Conservation (phyloP, 2,113 vertebrate species). For the Hippocampus barbouri region DNA sequence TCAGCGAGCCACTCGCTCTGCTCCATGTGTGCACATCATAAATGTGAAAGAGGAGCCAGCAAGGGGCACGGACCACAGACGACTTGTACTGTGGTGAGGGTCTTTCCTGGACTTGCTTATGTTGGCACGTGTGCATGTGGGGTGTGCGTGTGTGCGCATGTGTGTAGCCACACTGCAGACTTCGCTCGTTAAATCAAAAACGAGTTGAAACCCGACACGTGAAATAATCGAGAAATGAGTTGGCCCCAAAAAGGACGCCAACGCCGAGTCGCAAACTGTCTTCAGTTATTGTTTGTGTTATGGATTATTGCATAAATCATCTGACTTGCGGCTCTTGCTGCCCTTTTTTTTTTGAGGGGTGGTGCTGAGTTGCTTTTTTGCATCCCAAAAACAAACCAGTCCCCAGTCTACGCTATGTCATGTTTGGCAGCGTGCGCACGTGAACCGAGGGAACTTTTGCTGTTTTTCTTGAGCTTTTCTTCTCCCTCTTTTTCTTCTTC, state of each 20-base stretch:
- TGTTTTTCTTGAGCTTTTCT: constrained; percentile 47
- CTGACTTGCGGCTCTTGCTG: not conserved
- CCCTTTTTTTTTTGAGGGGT: not conserved
- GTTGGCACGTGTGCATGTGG: constrained; percentile 33
- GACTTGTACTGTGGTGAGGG: constrained; percentile 63
- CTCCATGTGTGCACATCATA: constrained; percentile 45
- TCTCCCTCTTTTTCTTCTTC: constrained; percentile 26
- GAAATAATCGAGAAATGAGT: constrained; percentile 26
- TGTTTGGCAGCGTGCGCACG: constrained; percentile 45
- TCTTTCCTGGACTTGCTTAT: constrained; percentile 62
- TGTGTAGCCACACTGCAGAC: constrained; percentile 45
- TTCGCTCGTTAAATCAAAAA: constrained; percentile 58
- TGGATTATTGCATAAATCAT: not conserved
- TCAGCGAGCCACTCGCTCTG: constrained; percentile 33
- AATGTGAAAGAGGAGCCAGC: constrained; percentile 35
- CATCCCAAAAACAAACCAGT: constrained; percentile 56
- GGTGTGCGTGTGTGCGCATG: constrained; percentile 27
- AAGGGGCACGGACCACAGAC: constrained; percentile 46
- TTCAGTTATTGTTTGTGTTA: not conserved
- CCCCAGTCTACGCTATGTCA: constrained; percentile 40
- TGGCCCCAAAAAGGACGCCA: not conserved
- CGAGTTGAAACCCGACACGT: constrained; percentile 52
- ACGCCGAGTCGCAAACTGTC: not conserved
- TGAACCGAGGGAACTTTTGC: constrained; percentile 35
- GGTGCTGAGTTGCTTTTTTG: constrained; percentile 8